Conservation (phyloP, 2,113 vertebrate genomes). For the Tichodroma muraria region DNA sequence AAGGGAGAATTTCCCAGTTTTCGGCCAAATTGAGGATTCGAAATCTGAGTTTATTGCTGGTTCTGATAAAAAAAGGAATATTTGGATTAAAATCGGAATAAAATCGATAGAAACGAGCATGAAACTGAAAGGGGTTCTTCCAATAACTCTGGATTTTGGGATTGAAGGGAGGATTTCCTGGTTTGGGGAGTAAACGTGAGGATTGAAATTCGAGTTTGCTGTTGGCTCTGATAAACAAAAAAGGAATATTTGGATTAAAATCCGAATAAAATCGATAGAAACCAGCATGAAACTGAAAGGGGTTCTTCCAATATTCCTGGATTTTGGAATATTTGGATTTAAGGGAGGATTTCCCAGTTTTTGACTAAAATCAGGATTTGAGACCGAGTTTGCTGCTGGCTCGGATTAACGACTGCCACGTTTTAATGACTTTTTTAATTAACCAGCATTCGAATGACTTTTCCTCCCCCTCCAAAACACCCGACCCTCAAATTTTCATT, state of each 20-base stretch:
- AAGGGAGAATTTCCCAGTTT: not conserved
- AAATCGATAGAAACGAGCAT: too few species aligned
- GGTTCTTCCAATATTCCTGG: too few species aligned
- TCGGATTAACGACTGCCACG: too few species aligned
- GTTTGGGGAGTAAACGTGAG: accelerated
- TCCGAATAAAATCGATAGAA: not conserved
- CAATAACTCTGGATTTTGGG: not conserved
- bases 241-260: not conserved
- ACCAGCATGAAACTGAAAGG: not conserved
- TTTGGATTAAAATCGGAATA: too few species aligned
- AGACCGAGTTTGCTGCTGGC: not conserved
- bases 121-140: too few species aligned
- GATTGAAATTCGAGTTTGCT: not conserved
- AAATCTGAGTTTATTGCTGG: too few species aligned
- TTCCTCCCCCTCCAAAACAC: too few species aligned
- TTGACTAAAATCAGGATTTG: accelerated
- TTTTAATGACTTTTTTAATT: too few species aligned
- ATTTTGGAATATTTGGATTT: not conserved
- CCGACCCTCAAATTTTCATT: too few species aligned
- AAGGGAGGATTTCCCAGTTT: not conserved
- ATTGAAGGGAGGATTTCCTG: not conserved
- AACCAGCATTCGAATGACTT: too few species aligned
- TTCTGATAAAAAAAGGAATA: too few species aligned
- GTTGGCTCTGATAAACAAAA: not conserved
- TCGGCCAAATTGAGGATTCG: too few species aligned